phyloP scores from a whole-genome alignment of 2,888 invertebrate species.

The Melinopterus prodromus region DNA sequence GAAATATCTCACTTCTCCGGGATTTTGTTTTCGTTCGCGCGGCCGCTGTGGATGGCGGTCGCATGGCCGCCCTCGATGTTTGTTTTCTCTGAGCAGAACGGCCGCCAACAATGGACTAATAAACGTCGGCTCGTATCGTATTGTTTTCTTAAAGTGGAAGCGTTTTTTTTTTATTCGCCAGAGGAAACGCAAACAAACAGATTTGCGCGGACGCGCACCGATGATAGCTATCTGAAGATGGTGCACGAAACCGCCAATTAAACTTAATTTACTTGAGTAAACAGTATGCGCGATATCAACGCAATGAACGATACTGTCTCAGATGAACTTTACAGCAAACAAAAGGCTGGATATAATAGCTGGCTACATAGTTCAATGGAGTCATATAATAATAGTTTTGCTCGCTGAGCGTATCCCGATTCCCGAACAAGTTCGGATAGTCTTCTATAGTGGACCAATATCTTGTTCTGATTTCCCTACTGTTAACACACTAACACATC shows the following conservation, averaged over 20 bases:
- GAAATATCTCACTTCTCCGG: not conserved
- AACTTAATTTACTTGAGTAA: not conserved
- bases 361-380: too few relatives aligned
- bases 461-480: too few relatives aligned
- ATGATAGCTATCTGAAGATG: not conserved
- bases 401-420: too few relatives aligned
- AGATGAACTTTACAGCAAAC: not conserved
- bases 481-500: too few relatives aligned
- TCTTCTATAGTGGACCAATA: too few relatives aligned
- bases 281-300: not conserved
- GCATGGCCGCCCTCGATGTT: not conserved
- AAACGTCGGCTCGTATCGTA: not conserved
- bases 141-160: not conserved
- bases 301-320: not conserved
- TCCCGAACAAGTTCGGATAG: too few relatives aligned
- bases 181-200: not conserved
- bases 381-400: too few relatives aligned
- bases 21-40: conserved; percentile 4
- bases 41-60: not conserved
- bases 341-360: not conserved
- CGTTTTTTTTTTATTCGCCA: not conserved
- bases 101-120: conserved; percentile 4
- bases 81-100: not conserved
- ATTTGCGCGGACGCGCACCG: not conserved
- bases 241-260: not conserved